A percentile compares a stretch with the other conserved stretches of the same genome.
Conservation (phyloP, 2,113 vertebrate genomes). For the Jacana jacana region DNA sequence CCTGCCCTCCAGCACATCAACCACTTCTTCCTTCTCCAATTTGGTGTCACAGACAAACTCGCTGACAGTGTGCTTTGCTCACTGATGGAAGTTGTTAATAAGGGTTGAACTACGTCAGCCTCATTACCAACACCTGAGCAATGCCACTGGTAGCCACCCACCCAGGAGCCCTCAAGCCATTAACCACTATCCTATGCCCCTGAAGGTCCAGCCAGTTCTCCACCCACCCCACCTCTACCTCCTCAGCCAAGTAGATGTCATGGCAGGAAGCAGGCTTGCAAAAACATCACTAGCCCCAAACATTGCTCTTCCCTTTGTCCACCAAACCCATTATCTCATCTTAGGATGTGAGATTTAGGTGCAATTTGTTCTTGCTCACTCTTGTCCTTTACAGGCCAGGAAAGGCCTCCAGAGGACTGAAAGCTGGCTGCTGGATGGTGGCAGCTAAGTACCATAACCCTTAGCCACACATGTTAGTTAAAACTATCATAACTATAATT, state of each 20-base stretch:
- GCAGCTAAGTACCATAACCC: not conserved
- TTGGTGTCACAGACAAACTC: rapidly evolving
- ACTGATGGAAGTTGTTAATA: not conserved
- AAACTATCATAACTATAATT: not conserved
- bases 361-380: not conserved
- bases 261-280: not conserved
- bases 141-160: rapidly evolving
- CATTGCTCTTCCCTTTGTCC: not conserved
- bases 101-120: not conserved
- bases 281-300: not conserved
- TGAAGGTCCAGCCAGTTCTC: not conserved
- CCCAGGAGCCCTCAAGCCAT: not conserved
- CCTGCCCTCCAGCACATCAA: not conserved
- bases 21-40: rapidly evolving
- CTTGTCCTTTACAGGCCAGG: not conserved
- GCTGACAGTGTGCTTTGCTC: rapidly evolving
- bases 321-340: not conserved
- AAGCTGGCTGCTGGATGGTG: not conserved
- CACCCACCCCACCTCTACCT: not conserved
- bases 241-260: not conserved
- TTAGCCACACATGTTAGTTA: not conserved
- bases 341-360: not conserved
- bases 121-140: not conserved
- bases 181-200: not conserved
- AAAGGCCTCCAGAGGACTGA: not conserved